phyloP scores from a whole-genome alignment of 2,888 invertebrate species.

The Eucriotettix oculatus region DNA sequence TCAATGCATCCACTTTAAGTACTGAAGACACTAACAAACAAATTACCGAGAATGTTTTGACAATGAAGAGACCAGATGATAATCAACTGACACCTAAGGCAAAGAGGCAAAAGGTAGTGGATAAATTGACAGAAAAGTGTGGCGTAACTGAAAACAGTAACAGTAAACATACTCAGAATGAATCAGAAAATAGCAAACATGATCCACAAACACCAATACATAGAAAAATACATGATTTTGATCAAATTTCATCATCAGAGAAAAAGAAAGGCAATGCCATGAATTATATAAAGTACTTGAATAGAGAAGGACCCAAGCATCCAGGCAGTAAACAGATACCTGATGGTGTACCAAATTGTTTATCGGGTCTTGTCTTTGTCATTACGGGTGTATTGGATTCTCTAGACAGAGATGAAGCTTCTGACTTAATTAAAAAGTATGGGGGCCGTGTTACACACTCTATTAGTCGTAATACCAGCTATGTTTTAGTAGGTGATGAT shows the following conservation, averaged over 20 bases:
- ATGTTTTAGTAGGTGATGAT: slow-evolving; percentile 70
- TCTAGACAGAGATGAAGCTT: slow-evolving; percentile 65
- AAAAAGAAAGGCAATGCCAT: slow-evolving; percentile 44
- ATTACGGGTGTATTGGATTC: slow-evolving; percentile 81
- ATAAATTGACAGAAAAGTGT: neutral
- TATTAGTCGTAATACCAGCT: slow-evolving; percentile 66
- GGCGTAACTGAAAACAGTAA: slow-evolving; percentile 12
- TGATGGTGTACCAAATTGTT: slow-evolving; percentile 55
- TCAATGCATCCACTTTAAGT: slow-evolving; percentile 2
- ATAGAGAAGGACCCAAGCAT: slow-evolving; percentile 62
- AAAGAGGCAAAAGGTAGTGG: neutral
- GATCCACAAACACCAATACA: neutral
- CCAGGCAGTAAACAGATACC: slow-evolving; percentile 72
- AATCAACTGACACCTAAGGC: neutral
- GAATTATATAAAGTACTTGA: slow-evolving; percentile 58
- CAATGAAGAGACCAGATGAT: neutral
- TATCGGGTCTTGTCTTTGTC: slow-evolving; percentile 52
- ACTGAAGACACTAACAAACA: slow-evolving; percentile 1
- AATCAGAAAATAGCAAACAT: neutral
- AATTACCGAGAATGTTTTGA: neutral
- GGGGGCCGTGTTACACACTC: slow-evolving; percentile 61
- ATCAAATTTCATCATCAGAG: slow-evolving; percentile 23
- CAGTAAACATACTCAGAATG: neutral
- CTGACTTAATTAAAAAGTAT: slow-evolving; percentile 53
- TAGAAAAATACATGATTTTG: neutral